Percentiles rank a stretch among this genome's conserved stretches.
phyloP scores from a whole-genome alignment of 1,140 invertebrate species.

The Cephus cinctus region DNA sequence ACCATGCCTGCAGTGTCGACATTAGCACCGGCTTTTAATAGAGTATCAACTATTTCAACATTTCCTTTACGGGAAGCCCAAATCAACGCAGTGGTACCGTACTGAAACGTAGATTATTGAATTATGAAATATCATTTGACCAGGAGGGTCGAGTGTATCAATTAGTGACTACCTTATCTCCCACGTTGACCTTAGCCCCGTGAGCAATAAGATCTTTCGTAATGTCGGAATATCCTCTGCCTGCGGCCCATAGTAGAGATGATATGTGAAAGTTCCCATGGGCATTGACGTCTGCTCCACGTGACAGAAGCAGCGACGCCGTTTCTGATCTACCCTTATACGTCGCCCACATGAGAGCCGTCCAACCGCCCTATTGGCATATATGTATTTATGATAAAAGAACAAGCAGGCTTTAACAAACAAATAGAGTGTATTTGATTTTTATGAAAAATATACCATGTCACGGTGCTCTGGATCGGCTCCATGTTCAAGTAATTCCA shows the following conservation, averaged over 20 bases:
- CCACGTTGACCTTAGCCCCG: conserved; percentile 88
- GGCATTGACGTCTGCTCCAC: conserved; percentile 90
- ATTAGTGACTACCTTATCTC: conserved; percentile 70
- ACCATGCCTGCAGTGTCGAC: conserved; percentile 86
- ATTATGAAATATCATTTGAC: too few relatives aligned
- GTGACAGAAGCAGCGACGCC: conserved; percentile 79
- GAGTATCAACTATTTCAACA: conserved; percentile 77
- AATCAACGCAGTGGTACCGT: conserved; percentile 93
- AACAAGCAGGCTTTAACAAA: too few relatives aligned
- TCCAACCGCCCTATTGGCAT: conserved; percentile 87
- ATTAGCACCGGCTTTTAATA: conserved; percentile 78
- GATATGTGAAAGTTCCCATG: conserved; percentile 96
- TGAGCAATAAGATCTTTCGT: conserved; percentile 78
- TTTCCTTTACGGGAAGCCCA: conserved; percentile 94
- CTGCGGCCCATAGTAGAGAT: conserved; percentile 91
- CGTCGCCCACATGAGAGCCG: conserved; percentile 94
- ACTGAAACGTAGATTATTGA: conserved; percentile 57
- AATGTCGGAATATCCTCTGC: conserved; percentile 84
- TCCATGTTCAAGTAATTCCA: conserved; percentile 82
- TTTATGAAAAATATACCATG: conserved; percentile 66
- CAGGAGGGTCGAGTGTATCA: not conserved
- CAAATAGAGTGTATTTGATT: conserved; percentile 3
- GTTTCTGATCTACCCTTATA: conserved; percentile 87
- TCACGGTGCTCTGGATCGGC: conserved; percentile 89
- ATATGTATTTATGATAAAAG: too few relatives aligned